A percentile compares a stretch with the other conserved stretches of the same genome.
These are phyloP conservation scores for Macropus fuliginosus DNA, from an alignment of 2,797 vertebrate species.

Conservation along the genomic window DNA sequence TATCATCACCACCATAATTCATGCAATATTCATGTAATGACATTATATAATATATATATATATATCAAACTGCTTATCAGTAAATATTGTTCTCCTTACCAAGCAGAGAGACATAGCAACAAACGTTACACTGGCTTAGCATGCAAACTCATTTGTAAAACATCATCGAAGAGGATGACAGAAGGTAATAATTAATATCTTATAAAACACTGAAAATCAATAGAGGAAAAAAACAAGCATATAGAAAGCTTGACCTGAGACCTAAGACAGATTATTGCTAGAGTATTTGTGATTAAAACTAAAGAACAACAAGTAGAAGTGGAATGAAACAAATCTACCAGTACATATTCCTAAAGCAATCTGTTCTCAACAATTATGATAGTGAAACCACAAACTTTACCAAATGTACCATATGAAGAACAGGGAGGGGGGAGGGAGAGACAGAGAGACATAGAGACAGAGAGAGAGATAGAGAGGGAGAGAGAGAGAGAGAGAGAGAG, in stretches of 20 bases:
- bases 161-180: not conserved
- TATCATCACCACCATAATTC: not conserved
- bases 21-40: not conserved
- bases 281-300: not conserved
- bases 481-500: no score
- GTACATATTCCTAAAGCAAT: not conserved
- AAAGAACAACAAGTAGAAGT: not conserved
- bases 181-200: not conserved
- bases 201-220: not conserved
- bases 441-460: not conserved
- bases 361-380: not conserved
- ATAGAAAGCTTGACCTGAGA: not conserved
- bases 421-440: rapidly evolving
- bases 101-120: not conserved
- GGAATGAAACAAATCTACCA: not conserved
- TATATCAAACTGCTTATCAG: not conserved
- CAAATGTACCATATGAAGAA: not conserved
- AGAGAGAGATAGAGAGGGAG: no score
- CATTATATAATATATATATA: not conserved
- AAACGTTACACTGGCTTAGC: not conserved
- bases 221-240: not conserved
- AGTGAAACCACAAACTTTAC: not conserved
- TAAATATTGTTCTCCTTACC: not conserved
- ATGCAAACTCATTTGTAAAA: not conserved
- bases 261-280: not conserved